Evolutionary conservation across 92 coral and sea anemone genomes (phyloP).

Genomic region (Siderastrea radians): DNA sequence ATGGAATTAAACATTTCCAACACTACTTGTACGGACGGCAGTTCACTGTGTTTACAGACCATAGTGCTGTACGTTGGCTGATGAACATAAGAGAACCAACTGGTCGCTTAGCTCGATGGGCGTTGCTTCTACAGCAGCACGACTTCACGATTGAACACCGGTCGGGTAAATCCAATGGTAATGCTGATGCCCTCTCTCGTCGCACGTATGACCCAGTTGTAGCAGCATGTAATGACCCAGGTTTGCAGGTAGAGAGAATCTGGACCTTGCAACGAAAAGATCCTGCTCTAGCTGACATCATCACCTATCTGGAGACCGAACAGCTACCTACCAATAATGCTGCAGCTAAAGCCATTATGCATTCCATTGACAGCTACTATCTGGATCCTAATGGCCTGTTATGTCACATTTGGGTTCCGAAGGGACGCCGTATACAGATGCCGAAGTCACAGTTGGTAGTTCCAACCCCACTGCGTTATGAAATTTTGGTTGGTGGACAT

Average conservation of each 20-base stretch:
- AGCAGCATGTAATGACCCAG: too few species aligned
- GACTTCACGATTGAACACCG: neutral
- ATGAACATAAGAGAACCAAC: neutral
- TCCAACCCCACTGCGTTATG: too few species aligned
- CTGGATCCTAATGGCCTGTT: too few species aligned
- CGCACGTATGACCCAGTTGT: neutral
- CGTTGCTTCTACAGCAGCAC: neutral
- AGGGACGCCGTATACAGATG: too few species aligned
- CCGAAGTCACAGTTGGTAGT: too few species aligned
- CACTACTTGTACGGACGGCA: neutral
- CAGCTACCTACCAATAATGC: conserved; percentile 32
- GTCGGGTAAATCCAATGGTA: neutral
- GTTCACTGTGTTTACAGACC: neutral
- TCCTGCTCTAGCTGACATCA: too few species aligned
- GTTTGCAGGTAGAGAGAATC: too few species aligned
- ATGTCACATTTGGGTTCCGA: too few species aligned
- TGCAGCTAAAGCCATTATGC: conserved; percentile 26
- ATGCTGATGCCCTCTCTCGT: neutral
- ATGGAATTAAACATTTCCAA: too few species aligned
- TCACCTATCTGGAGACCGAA: too few species aligned
- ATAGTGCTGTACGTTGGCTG: neutral
- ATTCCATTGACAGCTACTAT: conserved; percentile 48
- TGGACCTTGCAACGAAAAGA: too few species aligned
- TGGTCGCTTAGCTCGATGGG: neutral
- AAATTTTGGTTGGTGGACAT: conserved; percentile 51